Evolutionary conservation across 2,113 vertebrate genomes (phyloP).

Genomic region (pig (Sus scrofa)): T2T-Sscrofa CM000825.6:23524501-23525000

Average conservation of each 20-base stretch:
- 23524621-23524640: background rate
- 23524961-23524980: background rate
- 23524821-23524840: background rate
- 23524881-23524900: background rate
- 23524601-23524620: too few relatives aligned
- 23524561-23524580: too few relatives aligned
- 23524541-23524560: too few relatives aligned
- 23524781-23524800: background rate
- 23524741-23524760: background rate
- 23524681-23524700: background rate
- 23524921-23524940: background rate
- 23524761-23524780: background rate
- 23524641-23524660: background rate
- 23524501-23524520: too few relatives aligned
- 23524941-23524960: background rate
- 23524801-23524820: background rate
- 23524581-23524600: too few relatives aligned
- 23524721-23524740: background rate
- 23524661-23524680: background rate
- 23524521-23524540: too few relatives aligned
- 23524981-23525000: background rate
- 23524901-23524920: background rate
- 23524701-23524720: background rate
- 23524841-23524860: background rate
- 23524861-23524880: background rate